Evolutionary conservation across 2,888 invertebrate species (phyloP), one percentile per base, ranked within the genome.

Genomic region (Cistogaster globosa): DNA sequence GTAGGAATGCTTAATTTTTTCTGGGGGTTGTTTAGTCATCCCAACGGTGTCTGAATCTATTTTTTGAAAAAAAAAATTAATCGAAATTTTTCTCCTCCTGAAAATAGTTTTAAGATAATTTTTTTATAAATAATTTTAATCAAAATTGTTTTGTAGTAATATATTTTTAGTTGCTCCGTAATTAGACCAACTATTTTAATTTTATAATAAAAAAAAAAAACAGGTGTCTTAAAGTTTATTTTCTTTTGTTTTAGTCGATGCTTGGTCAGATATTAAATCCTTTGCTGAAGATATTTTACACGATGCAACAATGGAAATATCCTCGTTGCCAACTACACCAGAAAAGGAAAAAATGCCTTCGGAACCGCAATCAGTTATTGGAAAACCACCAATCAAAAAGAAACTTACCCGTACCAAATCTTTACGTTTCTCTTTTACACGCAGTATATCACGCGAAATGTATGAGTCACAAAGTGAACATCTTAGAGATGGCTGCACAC

Each of bases 221-320:
- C 26, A 26, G 26, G 2, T 26, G 1, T 26, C 4, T 32, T 32
- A 32, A 32, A 6, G 2, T 42, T 11, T 2, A 12, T 32, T 55
- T 63, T 20, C n/a, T 48, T 22, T 9, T 51, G 1, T 38, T 72
- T 7, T n/a, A 93, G 94, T 94, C 65, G 93, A 94, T 86, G 96
- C 96, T 0, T 94, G 95, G 94, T 92, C 93, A 42, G 93, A 95
- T 18, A 95, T 96, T 76, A 93, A 93, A 84, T 92, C 94, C 77
- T 94, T 94, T 86, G 95, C 95, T 0, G 93, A 93, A 9, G 95
- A 95, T 80, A 92, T 95, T 11, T 88, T 95, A 74, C 91, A 93
- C 12, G 92, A 92, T 81, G 88, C 88, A 8, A 88, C 90, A 68
- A 74, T 91, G 86, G 91, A 89, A 86, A 88, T 88, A 32, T 87